Evolutionary conservation across 2,113 vertebrate species (phyloP), one percentile per base, ranked within the genome.

Genomic region (Sminthopsis crassicaudata): DNA sequence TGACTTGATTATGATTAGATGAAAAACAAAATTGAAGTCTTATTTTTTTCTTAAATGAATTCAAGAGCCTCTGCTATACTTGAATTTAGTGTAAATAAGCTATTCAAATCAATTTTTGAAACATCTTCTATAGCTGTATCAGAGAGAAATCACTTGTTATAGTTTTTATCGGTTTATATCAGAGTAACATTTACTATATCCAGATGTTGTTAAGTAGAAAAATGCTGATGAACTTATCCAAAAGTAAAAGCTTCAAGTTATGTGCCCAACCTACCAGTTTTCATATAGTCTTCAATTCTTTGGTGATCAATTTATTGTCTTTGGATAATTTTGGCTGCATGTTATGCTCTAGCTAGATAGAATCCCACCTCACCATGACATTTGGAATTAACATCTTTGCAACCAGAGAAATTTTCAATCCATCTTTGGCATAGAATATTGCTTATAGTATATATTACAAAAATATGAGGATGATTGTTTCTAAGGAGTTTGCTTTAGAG

Each of bases 101-200:
- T 0, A 12, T 91, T 95, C 90, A 96, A 88, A 91, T 24, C 84
- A 22, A 26, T 96, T 97, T 94, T 42, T 90, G 92, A 94, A 55
- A 94, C 30, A 53, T 96, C 94, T 96, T 26, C 89, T 93, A 7
- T 27, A 91, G 27, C 91, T 93, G 10, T 30, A 93, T 88, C 52
- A 46, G 60, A 90, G 89, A 48, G n/a, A 97, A 53, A 84, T 94
- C 48, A 91, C 0, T 67, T 95, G 92, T 97, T 67, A 94, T n/a
- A 94, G 90, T 92, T 97, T 96, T 93, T 88, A 95, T 48, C 96
- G n/a, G 23, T 96, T 96, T 94, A 22, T 95, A 92, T 54, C 89
- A 93, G 96, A 96, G 42, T 92, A n/a, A 42, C 55, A 46, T 91
- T 97, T n/a, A 54, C 2, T 92, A 9, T 93, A 50, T 96, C 90